Evolutionary conservation across 2,797 vertebrate genomes (phyloP), one percentile per base, ranked within the genome.

Genomic region (Tragelaphus oryx): DNA sequence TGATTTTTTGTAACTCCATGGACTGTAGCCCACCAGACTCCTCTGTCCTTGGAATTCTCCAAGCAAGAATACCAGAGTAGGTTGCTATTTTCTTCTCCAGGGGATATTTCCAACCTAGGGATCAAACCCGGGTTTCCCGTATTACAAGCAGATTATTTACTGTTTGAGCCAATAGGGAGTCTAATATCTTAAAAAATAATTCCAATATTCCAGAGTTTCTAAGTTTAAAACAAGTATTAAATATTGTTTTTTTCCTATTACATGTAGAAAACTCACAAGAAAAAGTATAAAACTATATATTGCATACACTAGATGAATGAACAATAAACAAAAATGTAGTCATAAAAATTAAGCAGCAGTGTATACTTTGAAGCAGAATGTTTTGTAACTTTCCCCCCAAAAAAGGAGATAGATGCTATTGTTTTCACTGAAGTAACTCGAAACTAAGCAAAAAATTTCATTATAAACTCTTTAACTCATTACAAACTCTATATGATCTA

Each of bases 131-230:
- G 33, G 20, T 37, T 33, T 37, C 65, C 10, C 1, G 0, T 37
- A 68, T 11, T 37, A 37, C 33, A 68, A 68, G 33, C 65, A 68
- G 65, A 37, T 68, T 68, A 10, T 68, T 68, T 37, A 22, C 33
- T 68, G 9, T 68, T 68, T 68, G 33, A 68, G 65, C 33, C 18
- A 33, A 68, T 12, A 68, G 18, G 10, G 10, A 68, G 33, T 68
- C 18, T 68, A 92, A 97, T 91, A 96, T 92, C 79, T 97, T 84
- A 95, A 95, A 98, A 97, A 95, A 93, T 91, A 94, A 89, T 87
- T 96, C 96, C 95, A 97, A 75, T 87, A 96, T 97, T 96, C 82
- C 93, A 97, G 59, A 95, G 60, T 97, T 97, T 94, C 92, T 97
- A 97, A 93, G 28, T 94, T 95, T 95, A 98, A 87, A 86, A 84